Evolutionary conservation across 1,140 invertebrate species (phyloP), one percentile per base, ranked within the genome.

Genomic region (Heterodera schachtii): DNA sequence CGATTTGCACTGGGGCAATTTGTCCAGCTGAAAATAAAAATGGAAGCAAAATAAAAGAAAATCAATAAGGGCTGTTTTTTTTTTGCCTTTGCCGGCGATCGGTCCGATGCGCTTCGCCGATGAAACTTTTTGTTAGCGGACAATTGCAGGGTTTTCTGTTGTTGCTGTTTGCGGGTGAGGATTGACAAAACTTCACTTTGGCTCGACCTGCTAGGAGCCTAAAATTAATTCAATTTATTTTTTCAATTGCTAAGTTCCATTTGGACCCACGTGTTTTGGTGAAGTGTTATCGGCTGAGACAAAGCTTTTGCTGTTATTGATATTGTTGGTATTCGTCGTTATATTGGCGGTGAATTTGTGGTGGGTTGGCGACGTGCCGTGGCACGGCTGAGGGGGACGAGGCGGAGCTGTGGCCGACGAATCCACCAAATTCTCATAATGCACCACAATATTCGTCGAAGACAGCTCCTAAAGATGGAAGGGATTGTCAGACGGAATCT

Each of bases 81-180:
- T 16, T 31, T 16, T 70, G 49, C 77, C 31, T 46, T 78, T 3
- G 64, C 49, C 44, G 77, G 77, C 3, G 77, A 78, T 69, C 66
- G 52, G 21, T 78, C 77, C 47, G 77, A 78, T n/a, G 77, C 77
- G 66, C 77, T 78, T n/a, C 78, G 57, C 0, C 70, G 19, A 44
- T 73, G 67, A 11, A 46, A 69, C 31, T 67, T 52, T 60, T 75
- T 69, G 2, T 19, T 19, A 13, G 13, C 57, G 19, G 11, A 5
- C 57, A 64, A 64, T 19, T 64, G 57, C 11, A 64, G 16, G 13
- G 16, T 19, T 64, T 64, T 64, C 57, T 64, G 57, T 19, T 64
- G 57, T 64, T 64, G 57, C 57, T 64, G 11, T 64, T 19, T 52
- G 6, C 11, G 6, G 49, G 11, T 11, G 49, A 52, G 11, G 57